Evolutionary conservation across 2,113 vertebrate species (phyloP).

Genomic region (Petaurus breviceps): DNA sequence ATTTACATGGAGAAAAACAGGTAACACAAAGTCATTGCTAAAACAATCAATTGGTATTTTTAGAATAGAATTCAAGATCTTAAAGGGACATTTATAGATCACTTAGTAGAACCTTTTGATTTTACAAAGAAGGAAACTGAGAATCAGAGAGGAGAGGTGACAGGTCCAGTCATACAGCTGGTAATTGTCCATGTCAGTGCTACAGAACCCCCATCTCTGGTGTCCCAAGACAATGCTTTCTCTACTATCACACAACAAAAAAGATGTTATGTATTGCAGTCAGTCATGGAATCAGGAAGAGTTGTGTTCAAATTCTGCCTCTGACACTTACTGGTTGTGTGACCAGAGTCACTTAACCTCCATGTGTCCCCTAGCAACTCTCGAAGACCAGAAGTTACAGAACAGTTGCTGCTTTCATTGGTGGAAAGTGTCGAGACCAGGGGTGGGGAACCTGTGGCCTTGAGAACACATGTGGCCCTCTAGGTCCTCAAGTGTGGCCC

Average conservation of each 20-base stretch:
- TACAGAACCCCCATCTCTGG: neutral
- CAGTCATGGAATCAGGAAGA: neutral
- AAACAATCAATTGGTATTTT: neutral
- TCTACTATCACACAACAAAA: neutral
- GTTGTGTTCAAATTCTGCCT: neutral
- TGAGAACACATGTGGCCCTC: too few relatives aligned
- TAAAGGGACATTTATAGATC: neutral
- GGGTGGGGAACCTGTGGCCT: too few relatives aligned
- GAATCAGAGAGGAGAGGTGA: neutral
- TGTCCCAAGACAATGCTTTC: neutral
- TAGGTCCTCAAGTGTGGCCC: too few relatives aligned
- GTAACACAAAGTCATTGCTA: neutral
- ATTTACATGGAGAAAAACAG: neutral
- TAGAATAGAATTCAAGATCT: neutral
- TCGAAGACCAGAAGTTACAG: neutral
- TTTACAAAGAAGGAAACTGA: neutral
- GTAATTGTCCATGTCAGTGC: neutral
- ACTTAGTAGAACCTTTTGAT: neutral
- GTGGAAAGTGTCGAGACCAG: neutral
- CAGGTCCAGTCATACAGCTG: neutral
- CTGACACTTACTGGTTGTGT: neutral
- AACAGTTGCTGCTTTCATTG: neutral
- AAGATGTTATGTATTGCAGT: neutral
- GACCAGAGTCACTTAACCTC: neutral
- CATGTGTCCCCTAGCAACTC: neutral